These are phyloP conservation scores for Parauchenoglanis punctatus DNA, from an alignment of 2,797 vertebrate genomes.

Conservation along the genomic window DNA sequence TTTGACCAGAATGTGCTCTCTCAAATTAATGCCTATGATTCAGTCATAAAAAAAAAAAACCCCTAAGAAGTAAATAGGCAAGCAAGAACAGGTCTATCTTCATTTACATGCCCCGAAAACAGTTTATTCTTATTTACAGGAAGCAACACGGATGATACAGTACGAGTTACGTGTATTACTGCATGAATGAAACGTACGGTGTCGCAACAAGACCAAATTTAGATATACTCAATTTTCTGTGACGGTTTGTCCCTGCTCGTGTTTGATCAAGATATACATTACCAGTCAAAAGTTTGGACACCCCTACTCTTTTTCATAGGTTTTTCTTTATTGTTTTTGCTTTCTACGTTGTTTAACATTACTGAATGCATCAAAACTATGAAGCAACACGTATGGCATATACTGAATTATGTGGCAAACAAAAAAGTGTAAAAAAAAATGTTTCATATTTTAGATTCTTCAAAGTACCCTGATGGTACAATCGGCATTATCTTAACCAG, in stretches of 20 bases:
- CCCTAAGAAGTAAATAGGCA: neutral
- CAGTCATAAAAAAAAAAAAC: neutral
- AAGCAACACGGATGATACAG: neutral
- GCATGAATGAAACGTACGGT: neutral
- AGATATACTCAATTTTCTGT: neutral
- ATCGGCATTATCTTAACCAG: no score
- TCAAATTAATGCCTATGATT: neutral
- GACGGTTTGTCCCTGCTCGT: neutral
- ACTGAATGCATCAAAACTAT: no score
- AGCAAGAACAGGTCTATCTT: neutral
- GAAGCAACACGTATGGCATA: no score
- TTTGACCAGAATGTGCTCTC: neutral
- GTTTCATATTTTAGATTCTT: no score
- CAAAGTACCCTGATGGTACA: no score
- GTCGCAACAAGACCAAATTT: neutral
- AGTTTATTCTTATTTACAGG: neutral
- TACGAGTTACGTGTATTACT: neutral
- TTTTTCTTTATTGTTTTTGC: no score
- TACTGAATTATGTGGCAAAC: no score
- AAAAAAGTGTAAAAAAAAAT: no score
- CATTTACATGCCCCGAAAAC: neutral
- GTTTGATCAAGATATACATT: no score
- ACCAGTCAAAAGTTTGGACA: no score
- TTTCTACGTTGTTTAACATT: no score
- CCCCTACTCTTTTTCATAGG: no score